phyloP scores from a whole-genome alignment of 2,888 invertebrate genomes.

The Heliconius cydno region DNA sequence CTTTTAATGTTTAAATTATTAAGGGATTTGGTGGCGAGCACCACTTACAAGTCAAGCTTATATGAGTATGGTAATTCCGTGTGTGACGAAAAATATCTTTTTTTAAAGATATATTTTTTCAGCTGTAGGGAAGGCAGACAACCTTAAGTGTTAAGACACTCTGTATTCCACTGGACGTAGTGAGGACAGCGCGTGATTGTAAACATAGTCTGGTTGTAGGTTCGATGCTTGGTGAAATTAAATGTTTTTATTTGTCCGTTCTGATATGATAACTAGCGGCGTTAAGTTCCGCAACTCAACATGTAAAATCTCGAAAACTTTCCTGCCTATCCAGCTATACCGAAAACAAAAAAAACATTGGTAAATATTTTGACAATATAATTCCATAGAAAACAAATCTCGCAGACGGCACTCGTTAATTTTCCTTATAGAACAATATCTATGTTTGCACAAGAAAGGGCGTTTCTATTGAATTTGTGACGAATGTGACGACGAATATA shows the following conservation, averaged over 20 bases:
- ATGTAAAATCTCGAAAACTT: no score
- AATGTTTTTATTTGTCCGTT: no score
- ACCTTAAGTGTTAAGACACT: no score
- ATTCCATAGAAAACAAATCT: not conserved
- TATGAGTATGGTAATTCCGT: not conserved
- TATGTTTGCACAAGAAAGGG: constrained; percentile 7
- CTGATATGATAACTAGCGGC: no score
- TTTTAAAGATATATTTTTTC: not conserved
- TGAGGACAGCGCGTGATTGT: no score
- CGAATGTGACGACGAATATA: constrained; percentile 32
- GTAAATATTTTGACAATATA: not conserved
- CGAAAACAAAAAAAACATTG: not conserved
- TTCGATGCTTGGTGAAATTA: no score
- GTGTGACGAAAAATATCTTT: not conserved
- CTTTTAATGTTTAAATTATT: constrained; percentile 33
- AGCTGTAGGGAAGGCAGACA: no score
- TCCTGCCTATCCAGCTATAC: not conserved
- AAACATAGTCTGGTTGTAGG: no score
- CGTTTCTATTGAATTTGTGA: constrained; percentile 34
- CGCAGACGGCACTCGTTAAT: not conserved
- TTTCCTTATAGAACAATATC: not conserved
- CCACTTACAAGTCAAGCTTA: constrained; percentile 18
- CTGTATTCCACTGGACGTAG: no score
- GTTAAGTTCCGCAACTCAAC: no score
- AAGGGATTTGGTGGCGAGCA: constrained; percentile 7